Base-by-base conservation (phyloP, 2,113 vertebrate species). In the Bothrops jararaca region DNA sequence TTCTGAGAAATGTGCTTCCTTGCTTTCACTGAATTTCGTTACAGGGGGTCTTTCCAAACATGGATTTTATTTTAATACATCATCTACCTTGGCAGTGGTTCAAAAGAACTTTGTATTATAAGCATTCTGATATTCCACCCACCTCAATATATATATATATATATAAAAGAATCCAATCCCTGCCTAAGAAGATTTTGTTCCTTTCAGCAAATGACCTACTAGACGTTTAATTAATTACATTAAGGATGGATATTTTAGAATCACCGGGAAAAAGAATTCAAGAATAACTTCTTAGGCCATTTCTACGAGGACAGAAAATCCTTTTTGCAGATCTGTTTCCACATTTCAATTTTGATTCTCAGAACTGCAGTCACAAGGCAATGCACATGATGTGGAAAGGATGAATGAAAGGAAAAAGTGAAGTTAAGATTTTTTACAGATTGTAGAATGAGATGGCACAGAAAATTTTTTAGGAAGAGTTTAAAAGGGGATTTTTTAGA, bases 1-100 rank as follows among this genome's bases (percentile, higher is more conserved):
- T 98, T 98, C 97, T 98, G 98, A 99, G 97, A 99, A 98, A 95
- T 0, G 56, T 90, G 93, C 86, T 95, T 94, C 94, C 94, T 93
- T 90, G 91, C 96, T 96, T 96, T 95, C 95, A 93, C 91, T 53
- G 54, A 95, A 95, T 34, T 89, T 92, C 15, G 0, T 97, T 97
- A 96, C 95, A 91, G 97, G 97, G 74, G 97, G 89, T 90, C 89
- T 93, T 93, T 93, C 89, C 74, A 86, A 64, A n/a, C 50, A 85
- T 60, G 56, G 56, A 93, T 90, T 64, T 86, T 93, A 86, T 93
- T 56, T 90, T 64, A 86, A 9, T 13, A 34, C 24, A 18, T n/a
- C 26, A 57, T 0, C 58, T 23, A 48, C 45, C 18, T 23, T 34
- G 29, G 22, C 88, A 92, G 10, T 5, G 5, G 74, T 60, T 90